These are phyloP conservation scores for Sapayoa aenigma DNA, from an alignment of 2,113 vertebrate genomes.

Conservation along the genomic window DNA sequence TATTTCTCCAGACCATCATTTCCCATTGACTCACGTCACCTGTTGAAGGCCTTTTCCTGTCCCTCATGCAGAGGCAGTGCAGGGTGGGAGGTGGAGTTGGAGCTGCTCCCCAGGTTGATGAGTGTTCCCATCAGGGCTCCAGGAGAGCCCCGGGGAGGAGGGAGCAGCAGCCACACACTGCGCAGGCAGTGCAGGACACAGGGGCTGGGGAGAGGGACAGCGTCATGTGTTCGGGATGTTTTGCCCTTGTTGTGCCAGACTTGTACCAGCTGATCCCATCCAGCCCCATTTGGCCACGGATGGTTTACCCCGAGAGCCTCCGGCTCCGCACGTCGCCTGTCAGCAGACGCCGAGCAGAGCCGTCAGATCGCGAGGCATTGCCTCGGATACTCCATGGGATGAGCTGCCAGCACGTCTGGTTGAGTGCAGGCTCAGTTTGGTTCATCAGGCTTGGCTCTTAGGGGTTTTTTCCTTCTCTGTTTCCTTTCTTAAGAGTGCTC, in stretches of 20 bases:
- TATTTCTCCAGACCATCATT: conserved; percentile 49
- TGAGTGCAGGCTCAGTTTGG: neutral
- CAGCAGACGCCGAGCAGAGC: neutral
- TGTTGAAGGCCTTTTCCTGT: neutral
- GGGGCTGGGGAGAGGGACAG: neutral
- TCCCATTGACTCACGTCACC: conserved; percentile 49
- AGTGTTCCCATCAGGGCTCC: rapidly evolving
- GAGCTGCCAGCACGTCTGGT: neutral
- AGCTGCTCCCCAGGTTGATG: neutral
- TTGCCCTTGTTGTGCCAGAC: neutral
- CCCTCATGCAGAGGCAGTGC: neutral
- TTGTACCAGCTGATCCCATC: neutral
- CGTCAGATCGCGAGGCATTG: rapidly evolving
- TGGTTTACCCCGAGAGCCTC: neutral
- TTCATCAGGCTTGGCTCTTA: neutral
- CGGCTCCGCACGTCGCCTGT: rapidly evolving
- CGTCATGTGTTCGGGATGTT: rapidly evolving
- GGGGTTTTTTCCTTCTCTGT: neutral
- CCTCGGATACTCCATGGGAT: rapidly evolving
- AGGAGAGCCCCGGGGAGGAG: rapidly evolving
- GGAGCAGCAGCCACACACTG: rapidly evolving
- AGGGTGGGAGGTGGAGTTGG: neutral
- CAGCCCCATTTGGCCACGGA: neutral
- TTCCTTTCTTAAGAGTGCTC: neutral
- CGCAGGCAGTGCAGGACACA: neutral